Evolutionary conservation across 2,113 vertebrate genomes (phyloP), one percentile per base, ranked within the genome.

Genomic region (Chloebia gouldiae): DNA sequence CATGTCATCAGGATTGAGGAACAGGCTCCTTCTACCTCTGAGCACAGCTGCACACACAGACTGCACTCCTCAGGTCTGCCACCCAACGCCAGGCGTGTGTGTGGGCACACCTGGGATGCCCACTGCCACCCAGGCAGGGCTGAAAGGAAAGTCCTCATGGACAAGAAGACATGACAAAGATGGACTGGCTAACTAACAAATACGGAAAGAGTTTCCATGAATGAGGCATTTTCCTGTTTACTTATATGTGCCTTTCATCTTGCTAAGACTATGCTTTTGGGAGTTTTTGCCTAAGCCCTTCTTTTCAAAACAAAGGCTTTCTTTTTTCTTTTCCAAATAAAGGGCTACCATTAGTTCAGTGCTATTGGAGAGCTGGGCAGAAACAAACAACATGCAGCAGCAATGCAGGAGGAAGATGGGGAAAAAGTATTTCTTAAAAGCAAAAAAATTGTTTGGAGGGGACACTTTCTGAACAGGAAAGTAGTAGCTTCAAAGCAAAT

Each of bases 271-370:
- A 23, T 78, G 90, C 81, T 82, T 93, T 90, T 57, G 45, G 63
- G 85, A 94, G 37, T 19, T 90, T 92, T 70, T 90, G 78, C 51
- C 75, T 70, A 25, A 79, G 79, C 59, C 20, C 31, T 77, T 73
- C 78, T 94, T 90, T 88, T 73, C 60, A 57, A 92, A 95, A 90
- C 35, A 90, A 96, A 86, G 39, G 47, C 35, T 87, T 93, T 64
- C 47, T 88, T 66, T 95, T 83, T 86, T 88, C 88, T 96, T 82
- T 66, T 66, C 15, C 84, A 88, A 90, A 71, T 73, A 44, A 95
- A 88, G 47, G 16, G 35, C n/a, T 44, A 65, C 47, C 51, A 83
- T 81, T 80, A 94, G 60, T 54, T 91, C 87, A 91, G 39, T 80
- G 61, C 63, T 69, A 21, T 18, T 80, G 66, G 87, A 90, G 78